These are phyloP conservation scores for Centropus unirufus DNA, from an alignment of 2,113 vertebrate genomes.

Conservation along the genomic window DNA sequence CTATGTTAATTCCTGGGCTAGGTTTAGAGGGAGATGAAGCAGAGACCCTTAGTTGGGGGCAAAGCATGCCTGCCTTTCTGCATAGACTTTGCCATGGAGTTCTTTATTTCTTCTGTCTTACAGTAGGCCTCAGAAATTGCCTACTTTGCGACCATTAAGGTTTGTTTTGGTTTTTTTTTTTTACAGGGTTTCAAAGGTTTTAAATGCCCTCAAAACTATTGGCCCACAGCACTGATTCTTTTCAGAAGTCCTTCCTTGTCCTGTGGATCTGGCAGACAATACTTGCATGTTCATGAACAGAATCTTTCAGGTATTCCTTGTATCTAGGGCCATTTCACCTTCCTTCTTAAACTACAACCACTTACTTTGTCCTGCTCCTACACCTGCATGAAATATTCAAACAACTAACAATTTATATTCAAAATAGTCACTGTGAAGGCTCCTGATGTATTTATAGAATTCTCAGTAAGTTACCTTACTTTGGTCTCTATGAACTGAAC, in stretches of 20 bases:
- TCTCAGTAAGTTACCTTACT: not conserved
- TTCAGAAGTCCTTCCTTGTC: not conserved
- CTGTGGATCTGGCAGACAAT: not conserved
- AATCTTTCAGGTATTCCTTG: not conserved
- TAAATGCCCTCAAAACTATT: not conserved
- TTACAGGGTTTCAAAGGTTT: not conserved
- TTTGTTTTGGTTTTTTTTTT: not conserved
- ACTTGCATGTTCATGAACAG: not conserved
- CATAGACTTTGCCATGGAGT: not conserved
- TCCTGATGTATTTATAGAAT: not conserved
- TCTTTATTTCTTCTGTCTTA: not conserved
- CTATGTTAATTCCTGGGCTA: not conserved
- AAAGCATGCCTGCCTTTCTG: not conserved
- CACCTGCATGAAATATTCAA: not conserved
- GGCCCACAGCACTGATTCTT: not conserved
- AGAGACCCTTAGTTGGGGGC: not conserved
- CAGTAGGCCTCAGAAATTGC: not conserved
- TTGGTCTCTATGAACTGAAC: not conserved
- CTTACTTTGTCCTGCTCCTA: not conserved
- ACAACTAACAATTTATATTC: not conserved
- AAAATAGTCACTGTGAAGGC: not conserved
- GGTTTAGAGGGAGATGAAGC: not conserved
- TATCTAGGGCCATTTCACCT: not conserved
- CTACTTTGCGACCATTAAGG: not conserved
- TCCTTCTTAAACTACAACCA: not conserved